These are phyloP conservation scores for Edolisoma coerulescens DNA, from an alignment of 2,113 vertebrate genomes.

Conservation along the genomic window DNA sequence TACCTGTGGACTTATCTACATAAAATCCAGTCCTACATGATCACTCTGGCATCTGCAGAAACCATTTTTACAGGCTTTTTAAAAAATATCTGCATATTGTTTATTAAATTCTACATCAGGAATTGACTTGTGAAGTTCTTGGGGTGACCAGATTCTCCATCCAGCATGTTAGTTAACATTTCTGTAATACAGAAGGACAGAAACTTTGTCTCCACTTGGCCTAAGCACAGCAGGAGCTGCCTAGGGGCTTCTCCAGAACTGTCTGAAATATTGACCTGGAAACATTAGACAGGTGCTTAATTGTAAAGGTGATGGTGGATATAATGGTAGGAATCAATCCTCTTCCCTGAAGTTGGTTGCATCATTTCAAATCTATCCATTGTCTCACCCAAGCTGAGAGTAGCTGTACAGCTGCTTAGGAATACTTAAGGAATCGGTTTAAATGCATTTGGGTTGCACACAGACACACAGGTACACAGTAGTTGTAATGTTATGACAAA, in stretches of 20 bases:
- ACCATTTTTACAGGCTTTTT: not conserved
- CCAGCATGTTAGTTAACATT: not conserved
- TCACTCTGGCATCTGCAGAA: not conserved
- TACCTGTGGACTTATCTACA: fast-evolving
- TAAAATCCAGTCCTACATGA: not conserved
- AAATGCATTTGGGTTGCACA: not conserved
- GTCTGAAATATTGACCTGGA: not conserved
- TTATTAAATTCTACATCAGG: not conserved
- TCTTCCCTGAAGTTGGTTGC: not conserved
- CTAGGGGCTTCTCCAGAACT: not conserved
- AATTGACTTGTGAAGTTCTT: not conserved
- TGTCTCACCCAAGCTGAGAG: not conserved
- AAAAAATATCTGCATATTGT: not conserved
- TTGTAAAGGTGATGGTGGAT: not conserved
- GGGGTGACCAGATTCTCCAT: not conserved
- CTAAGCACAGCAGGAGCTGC: not conserved
- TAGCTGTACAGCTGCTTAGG: not conserved
- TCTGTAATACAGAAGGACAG: not conserved
- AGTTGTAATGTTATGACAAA: not conserved
- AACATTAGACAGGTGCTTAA: not conserved
- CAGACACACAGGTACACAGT: not conserved
- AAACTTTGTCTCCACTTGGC: not conserved
- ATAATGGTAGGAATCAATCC: not conserved
- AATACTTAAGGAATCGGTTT: not conserved
- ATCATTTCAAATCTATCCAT: not conserved